Base-by-base conservation (phyloP, 2,797 vertebrate species). In the Crenuchus spilurus region DNA sequence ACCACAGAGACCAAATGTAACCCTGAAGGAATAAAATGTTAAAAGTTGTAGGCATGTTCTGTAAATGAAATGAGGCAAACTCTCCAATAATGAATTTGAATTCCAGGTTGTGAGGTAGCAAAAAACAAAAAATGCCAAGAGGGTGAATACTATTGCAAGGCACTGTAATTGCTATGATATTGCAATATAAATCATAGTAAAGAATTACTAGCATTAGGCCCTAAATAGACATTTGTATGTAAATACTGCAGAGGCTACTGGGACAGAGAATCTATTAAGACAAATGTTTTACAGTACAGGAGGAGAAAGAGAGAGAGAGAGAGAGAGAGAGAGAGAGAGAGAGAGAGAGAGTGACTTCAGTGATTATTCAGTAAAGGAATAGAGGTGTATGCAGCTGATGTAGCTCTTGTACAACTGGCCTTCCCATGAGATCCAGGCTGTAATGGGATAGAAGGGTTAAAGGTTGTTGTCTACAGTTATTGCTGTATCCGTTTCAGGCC, bases 211-310 rank as follows among this genome's bases (percentile, higher is more conserved):
- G 92, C 93, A 93, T 92, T 90, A 94, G 92, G 94, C 87, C 93
- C 93, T 93, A 96, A 96, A 96, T 95, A 96, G 95, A 96, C 96
- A 95, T 94, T 95, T 94, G 93, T 93, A 95, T 94, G 93, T 90
- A 92, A 95, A 94, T 90, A 90, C 90, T 93, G 89, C 92, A 93
- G 94, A 92, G 93, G 94, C 93, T 94, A 90, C 91, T 91, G 94
- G 92, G 91, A 87, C 92, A 94, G 91, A 91, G 94, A 94, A 91
- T 92, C 94, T 95, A 95, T 97, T 96, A 97, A 95, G 95, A 95
- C 94, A 95, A 95, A 98, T 99, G 95, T 94, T 96, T 95, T 95
- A 84, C 94, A 94, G 94, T 86, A 71, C 93, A 95, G 63, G 31
- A 42, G 20, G 42, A 48, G 61, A 46, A 26, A 13, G 44, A 37